These are phyloP conservation scores for Pogoniulus pusillus DNA, from an alignment of 2,797 vertebrate species.

Conservation along the genomic window DNA sequence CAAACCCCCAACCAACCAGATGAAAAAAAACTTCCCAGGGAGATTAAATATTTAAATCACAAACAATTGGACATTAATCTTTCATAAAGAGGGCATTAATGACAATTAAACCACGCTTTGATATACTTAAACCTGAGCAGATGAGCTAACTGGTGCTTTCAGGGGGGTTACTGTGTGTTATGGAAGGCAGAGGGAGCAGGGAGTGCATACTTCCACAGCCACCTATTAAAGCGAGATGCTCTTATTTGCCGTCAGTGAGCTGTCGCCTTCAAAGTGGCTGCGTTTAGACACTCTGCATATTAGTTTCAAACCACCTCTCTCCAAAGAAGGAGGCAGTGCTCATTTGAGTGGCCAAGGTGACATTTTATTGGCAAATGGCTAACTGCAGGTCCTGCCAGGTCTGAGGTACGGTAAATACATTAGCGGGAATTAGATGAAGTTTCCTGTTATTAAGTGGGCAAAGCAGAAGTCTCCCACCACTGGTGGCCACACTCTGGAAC, in stretches of 20 bases:
- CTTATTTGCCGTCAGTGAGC: constrained; percentile 46
- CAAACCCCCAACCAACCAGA: no score
- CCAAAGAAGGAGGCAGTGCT: background rate
- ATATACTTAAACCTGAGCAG: background rate
- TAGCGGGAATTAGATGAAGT: constrained; percentile 7
- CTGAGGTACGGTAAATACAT: background rate
- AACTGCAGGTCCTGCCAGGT: background rate
- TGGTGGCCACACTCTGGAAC: background rate
- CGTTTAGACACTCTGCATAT: background rate
- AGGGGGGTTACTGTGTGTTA: background rate
- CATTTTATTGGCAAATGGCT: background rate
- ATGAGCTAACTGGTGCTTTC: constrained; percentile 2
- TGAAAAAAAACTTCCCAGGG: background rate
- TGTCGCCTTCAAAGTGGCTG: constrained; percentile 12
- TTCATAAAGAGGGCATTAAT: constrained; percentile 1
- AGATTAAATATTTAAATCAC: constrained; percentile 10
- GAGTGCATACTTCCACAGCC: background rate
- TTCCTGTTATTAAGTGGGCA: background rate
- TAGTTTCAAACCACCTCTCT: background rate
- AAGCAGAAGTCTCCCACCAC: background rate
- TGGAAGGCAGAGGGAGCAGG: background rate
- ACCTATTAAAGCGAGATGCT: background rate
- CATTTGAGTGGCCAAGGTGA: constrained; percentile 15
- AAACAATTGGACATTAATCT: constrained; percentile 30
- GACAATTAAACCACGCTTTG: constrained; percentile 28